Percentiles rank a stretch among this genome's conserved stretches.
Evolutionary conservation across 1,140 invertebrate species (phyloP).

Genomic region (Macrocentrus cingulum): DNA sequence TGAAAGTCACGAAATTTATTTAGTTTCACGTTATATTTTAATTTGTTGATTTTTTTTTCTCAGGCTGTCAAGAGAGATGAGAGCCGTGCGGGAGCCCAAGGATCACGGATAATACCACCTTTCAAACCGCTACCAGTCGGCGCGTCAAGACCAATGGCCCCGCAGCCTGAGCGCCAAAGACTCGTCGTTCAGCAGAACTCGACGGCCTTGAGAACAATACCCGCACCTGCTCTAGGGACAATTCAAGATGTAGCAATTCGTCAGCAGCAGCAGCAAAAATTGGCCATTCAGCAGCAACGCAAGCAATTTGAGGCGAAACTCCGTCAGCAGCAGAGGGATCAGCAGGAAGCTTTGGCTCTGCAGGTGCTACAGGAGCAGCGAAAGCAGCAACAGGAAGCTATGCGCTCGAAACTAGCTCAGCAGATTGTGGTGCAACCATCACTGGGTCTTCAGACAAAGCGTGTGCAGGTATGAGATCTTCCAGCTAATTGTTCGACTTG

Average conservation of each 20-base stretch:
- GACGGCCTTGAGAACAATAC: slow-evolving; percentile 43
- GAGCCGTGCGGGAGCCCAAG: slow-evolving; percentile 24
- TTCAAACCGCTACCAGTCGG: slow-evolving; percentile 76
- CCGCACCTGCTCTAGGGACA: slow-evolving; percentile 41
- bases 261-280: slow-evolving; percentile 48
- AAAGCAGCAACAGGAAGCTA: slow-evolving; percentile 52
- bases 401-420: slow-evolving; percentile 45
- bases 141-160: slow-evolving; percentile 53
- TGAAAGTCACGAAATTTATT: background rate
- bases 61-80: slow-evolving; percentile 36
- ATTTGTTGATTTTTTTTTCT: slow-evolving; percentile 10
- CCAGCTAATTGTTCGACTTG: background rate
- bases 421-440: slow-evolving; percentile 38
- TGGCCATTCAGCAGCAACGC: slow-evolving; percentile 44
- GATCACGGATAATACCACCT: slow-evolving; percentile 61
- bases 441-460: slow-evolving; percentile 44
- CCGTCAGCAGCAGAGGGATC: slow-evolving; percentile 32
- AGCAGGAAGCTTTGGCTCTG: slow-evolving; percentile 30
- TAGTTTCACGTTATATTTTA: slow-evolving; percentile 5
- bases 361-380: slow-evolving; percentile 56
- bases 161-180: slow-evolving; percentile 57
- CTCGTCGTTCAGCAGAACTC: slow-evolving; percentile 48
- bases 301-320: slow-evolving; percentile 32
- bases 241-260: slow-evolving; percentile 46
- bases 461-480: slow-evolving; percentile 41